Base-by-base conservation (phyloP, 2,888 invertebrate genomes). In the Synanthedon andrenaeformis region DNA sequence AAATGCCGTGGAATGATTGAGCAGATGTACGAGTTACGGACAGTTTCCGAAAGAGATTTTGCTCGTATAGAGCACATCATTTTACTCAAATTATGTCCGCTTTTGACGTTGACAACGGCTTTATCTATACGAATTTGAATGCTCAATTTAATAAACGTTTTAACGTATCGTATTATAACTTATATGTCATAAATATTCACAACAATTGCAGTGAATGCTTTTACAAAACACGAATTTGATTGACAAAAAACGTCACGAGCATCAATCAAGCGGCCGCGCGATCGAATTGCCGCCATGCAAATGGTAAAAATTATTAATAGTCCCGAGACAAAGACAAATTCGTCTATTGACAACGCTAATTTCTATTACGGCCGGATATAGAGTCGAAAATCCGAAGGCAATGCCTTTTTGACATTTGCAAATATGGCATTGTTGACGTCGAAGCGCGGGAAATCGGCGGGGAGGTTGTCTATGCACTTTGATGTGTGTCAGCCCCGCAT, bases 1-100 rank as follows among this genome's bases (percentile, higher is more conserved):
- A 79, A 84, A 82, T 80, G 82, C 81, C 79, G 70, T 77, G 81
- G 8, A 80, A 82, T 84, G 84, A 86, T 85, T 84, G 85, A 85
- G 73, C 76, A 73, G 75, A 67, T 69, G 74, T 10, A 72, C 65
- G 72, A 74, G 67, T 64, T 66, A 62, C 59, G 67, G 49, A 58
- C 62, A 67, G 74, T 74, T 75, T 67, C 67, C 67, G 72, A 79
- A 81, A 79, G 79, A 79, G 72, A 71, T 77, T 75, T 69, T 64
- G 58, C 65, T 65, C 65, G 68, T 68, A 70, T 72, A 74, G 64
- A 70, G 70, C 67, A 76, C 75, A 67, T 59, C 62, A 61, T 69
- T 69, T 60, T 61, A 63, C 65, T 66, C 63, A 63, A 58, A 64
- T 70, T 70, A 71, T 65, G 65, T 63, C 64, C 60, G 60, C 59